Evolutionary conservation across 1,140 invertebrate species (phyloP).

Genomic region (Melitaea cinxia): DNA sequence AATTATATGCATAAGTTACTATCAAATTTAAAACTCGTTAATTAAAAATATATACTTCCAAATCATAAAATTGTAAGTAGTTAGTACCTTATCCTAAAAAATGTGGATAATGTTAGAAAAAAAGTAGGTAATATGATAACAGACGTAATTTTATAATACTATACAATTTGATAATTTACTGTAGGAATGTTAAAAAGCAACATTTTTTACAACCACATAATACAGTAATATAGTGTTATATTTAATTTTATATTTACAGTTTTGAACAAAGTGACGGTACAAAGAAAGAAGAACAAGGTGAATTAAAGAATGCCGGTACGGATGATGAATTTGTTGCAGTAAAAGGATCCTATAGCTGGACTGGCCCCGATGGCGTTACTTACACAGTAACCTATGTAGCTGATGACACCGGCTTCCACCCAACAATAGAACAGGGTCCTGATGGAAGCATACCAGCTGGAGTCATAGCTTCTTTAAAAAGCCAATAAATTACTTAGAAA

Average conservation of each 20-base stretch:
- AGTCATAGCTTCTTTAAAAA: slow-evolving; percentile 15
- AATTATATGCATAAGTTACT: too few relatives aligned
- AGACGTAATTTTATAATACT: too few relatives aligned
- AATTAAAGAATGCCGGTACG: slow-evolving; percentile 82
- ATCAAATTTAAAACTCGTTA: too few relatives aligned
- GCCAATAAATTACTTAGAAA: neutral
- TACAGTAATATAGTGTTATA: neutral
- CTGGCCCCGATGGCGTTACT: slow-evolving; percentile 77
- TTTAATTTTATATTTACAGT: slow-evolving; percentile 40
- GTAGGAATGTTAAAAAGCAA: too few relatives aligned
- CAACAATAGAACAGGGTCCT: slow-evolving; percentile 80
- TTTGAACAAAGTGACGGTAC: slow-evolving; percentile 81
- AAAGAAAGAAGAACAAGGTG: slow-evolving; percentile 82
- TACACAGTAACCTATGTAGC: slow-evolving; percentile 86
- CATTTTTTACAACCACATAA: too few relatives aligned
- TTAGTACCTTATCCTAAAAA: too few relatives aligned
- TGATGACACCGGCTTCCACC: slow-evolving; percentile 87
- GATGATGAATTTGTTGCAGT: slow-evolving; percentile 68
- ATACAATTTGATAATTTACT: too few relatives aligned
- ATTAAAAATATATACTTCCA: too few relatives aligned
- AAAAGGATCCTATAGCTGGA: slow-evolving; percentile 80
- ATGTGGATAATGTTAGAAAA: too few relatives aligned
- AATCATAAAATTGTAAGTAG: too few relatives aligned
- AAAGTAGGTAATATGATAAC: too few relatives aligned
- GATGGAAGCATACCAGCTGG: slow-evolving; percentile 77